Percentiles rank a stretch among this genome's conserved stretches.
These are phyloP conservation scores for Sminthurides aquaticus DNA, from an alignment of 2,888 invertebrate genomes.

Conservation along the genomic window DNA sequence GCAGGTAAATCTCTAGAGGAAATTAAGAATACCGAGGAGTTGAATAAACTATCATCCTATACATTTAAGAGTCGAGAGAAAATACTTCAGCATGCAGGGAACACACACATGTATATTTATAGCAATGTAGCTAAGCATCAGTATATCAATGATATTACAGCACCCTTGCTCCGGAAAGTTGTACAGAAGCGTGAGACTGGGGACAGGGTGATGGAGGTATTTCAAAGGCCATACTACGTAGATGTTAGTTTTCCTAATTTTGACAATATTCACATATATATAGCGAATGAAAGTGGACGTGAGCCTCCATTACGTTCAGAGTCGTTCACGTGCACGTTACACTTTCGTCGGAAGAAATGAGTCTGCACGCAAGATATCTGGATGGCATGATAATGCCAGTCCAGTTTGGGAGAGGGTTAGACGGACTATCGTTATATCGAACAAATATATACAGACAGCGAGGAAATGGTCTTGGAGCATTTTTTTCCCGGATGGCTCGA, in stretches of 20 bases:
- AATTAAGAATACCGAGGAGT: too few relatives aligned
- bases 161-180: background rate
- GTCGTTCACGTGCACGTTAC: background rate
- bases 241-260: background rate
- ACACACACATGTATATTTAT: slow-evolving; percentile 11
- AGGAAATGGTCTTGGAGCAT: slow-evolving; percentile 12
- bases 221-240: too few relatives aligned
- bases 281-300: background rate
- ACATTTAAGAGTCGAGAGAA: too few relatives aligned
- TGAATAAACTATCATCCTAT: too few relatives aligned
- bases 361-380: background rate
- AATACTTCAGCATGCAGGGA: too few relatives aligned
- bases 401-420: background rate
- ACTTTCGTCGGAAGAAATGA: background rate
- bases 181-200: background rate
- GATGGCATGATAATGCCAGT: background rate
- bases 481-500: background rate
- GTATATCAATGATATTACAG: background rate
- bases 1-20: too few relatives aligned
- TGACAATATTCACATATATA: background rate
- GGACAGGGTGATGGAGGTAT: too few relatives aligned
- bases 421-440: background rate
- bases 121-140: slow-evolving; percentile 1
- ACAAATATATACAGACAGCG: background rate
- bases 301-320: background rate